Conservation (phyloP, 2,797 vertebrate genomes). For the Melanotaenia pygmaea region DNA sequence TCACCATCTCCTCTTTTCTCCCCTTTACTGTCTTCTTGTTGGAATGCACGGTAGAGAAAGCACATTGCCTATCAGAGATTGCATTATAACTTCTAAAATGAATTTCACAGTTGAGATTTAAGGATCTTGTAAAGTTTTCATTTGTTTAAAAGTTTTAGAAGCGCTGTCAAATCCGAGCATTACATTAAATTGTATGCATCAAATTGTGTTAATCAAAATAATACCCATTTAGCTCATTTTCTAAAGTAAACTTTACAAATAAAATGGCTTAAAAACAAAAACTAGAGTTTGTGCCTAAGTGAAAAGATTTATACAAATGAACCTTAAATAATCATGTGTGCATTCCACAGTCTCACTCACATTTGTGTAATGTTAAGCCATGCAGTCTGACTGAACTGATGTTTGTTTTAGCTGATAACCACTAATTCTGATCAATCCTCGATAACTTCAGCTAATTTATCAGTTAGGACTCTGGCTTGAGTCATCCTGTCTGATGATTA, state of each 20-base stretch:
- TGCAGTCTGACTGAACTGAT: neutral
- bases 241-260: neutral
- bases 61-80: neutral
- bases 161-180: neutral
- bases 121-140: neutral
- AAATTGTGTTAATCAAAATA: neutral
- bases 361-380: neutral
- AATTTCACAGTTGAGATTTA: neutral
- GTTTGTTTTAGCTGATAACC: conserved; percentile 4
- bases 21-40: neutral
- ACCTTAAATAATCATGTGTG: neutral
- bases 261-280: neutral
- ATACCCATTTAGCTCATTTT: neutral
- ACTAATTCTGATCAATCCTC: conserved; percentile 2
- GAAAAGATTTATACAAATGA: neutral
- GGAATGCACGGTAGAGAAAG: neutral
- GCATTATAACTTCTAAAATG: neutral
- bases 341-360: neutral
- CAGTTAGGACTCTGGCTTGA: conserved; percentile 10
- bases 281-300: neutral
- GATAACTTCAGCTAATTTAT: conserved; percentile 11
- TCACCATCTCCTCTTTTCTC: conserved; percentile 29
- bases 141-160: neutral
- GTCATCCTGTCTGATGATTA: conserved; percentile 19
- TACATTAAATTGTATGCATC: neutral